These are phyloP conservation scores for Taenioides sp. DNA, from an alignment of 2,797 vertebrate species.

Conservation along the genomic window DNA sequence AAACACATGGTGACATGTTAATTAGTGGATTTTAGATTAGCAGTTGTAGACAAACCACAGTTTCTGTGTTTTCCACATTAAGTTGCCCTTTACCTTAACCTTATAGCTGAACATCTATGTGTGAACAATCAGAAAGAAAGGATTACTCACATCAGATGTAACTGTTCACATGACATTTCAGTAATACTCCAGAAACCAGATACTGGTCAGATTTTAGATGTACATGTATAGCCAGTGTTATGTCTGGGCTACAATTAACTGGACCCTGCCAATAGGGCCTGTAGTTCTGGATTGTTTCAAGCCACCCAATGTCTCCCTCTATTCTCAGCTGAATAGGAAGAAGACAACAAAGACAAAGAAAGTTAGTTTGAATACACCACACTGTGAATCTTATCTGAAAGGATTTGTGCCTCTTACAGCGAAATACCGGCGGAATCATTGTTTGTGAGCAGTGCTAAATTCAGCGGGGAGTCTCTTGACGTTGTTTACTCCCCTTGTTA, in stretches of 20 bases:
- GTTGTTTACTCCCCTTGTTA: constrained; percentile 48
- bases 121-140: too few species aligned
- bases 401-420: constrained; percentile 25
- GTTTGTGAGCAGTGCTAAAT: constrained; percentile 33
- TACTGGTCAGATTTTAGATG: too few species aligned
- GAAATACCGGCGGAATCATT: constrained; percentile 22
- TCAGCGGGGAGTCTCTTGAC: constrained; percentile 48
- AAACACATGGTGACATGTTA: too few species aligned
- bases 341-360: constrained; percentile 1
- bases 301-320: background rate
- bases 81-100: too few species aligned
- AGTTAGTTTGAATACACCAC: background rate
- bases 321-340: background rate
- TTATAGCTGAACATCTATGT: too few species aligned
- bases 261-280: background rate
- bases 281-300: background rate
- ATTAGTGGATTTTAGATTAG: too few species aligned
- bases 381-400: constrained; percentile 32
- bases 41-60: too few species aligned
- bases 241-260: background rate
- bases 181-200: too few species aligned
- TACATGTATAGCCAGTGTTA: too few species aligned
- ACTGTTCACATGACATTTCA: too few species aligned
- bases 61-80: too few species aligned
- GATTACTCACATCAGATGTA: too few species aligned